A percentile compares a stretch with the other conserved stretches of the same genome.
phyloP scores from a whole-genome alignment of 2,797 vertebrate genomes.

The Sorex maritimensis region DNA sequence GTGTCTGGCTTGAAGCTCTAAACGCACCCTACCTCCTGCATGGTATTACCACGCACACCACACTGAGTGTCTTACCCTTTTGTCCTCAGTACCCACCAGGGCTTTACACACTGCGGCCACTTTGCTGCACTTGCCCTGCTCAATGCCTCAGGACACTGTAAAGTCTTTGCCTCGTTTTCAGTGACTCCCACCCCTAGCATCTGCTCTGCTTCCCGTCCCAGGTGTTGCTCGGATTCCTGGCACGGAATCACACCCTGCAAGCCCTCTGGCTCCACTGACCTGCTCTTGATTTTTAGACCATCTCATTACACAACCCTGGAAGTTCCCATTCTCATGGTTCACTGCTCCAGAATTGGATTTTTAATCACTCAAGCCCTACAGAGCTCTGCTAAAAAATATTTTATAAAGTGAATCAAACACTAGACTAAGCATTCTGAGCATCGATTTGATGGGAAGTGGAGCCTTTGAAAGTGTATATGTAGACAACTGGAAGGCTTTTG shows the following conservation, averaged over 20 bases:
- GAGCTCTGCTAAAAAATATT: not conserved
- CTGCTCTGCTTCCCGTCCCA: not conserved
- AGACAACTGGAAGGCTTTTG: no score
- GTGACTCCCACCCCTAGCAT: not conserved
- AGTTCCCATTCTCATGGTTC: not conserved
- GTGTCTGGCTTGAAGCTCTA: not conserved
- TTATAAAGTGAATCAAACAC: not conserved
- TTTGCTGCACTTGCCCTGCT: no score
- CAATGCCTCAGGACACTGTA: not conserved
- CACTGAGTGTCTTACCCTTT: not conserved
- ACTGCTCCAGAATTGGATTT: conserved; percentile 9
- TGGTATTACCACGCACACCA: not conserved
- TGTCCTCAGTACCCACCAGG: not conserved
- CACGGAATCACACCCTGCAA: not conserved
- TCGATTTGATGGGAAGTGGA: not conserved
- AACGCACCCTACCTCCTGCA: not conserved
- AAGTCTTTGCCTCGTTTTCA: not conserved
- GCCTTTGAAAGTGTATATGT: not conserved
- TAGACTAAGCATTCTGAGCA: not conserved
- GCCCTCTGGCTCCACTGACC: not conserved
- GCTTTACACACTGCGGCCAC: rapidly evolving
- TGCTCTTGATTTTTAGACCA: not conserved
- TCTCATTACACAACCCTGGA: not conserved
- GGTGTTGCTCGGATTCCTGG: not conserved
- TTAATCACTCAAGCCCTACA: conserved; percentile 7